These are phyloP conservation scores for Pelvicachromis taeniatus DNA, from an alignment of 2,113 vertebrate genomes.

Conservation along the genomic window DNA sequence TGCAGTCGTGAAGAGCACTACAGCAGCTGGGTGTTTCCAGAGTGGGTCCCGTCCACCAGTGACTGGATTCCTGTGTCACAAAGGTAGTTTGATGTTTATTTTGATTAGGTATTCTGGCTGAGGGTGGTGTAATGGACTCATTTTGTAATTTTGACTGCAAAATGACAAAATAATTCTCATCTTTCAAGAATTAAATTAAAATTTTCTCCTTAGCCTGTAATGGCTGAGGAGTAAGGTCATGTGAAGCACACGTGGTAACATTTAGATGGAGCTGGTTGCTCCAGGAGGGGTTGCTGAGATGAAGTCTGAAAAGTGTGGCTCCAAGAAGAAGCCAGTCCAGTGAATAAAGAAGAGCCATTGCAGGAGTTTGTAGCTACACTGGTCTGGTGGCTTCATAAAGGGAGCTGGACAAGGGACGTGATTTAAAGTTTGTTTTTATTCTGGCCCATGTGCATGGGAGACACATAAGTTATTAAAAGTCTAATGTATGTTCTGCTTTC, in stretches of 20 bases:
- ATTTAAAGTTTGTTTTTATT: background rate
- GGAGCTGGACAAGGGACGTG: background rate
- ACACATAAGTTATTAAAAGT: background rate
- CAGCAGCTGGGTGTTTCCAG: slow-evolving; percentile 84
- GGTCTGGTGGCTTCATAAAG: background rate
- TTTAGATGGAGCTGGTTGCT: background rate
- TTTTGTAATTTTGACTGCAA: background rate
- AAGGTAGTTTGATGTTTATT: slow-evolving; percentile 64
- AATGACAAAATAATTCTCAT: background rate
- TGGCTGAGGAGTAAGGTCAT: background rate
- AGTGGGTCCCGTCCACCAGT: slow-evolving; percentile 81
- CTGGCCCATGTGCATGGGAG: background rate
- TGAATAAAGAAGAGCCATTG: background rate
- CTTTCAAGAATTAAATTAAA: background rate
- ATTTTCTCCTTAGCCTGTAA: background rate
- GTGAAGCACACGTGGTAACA: background rate
- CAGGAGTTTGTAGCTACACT: background rate
- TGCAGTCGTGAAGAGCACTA: slow-evolving; percentile 78
- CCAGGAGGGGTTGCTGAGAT: background rate
- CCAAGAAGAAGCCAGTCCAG: background rate
- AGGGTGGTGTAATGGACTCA: background rate
- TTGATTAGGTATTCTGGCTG: too few relatives aligned
- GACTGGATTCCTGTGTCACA: slow-evolving; percentile 79
- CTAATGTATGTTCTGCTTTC: background rate
- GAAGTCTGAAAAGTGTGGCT: background rate